phyloP scores from a whole-genome alignment of 1,140 invertebrate species.

The Heliconius hewitsoni region DNA sequence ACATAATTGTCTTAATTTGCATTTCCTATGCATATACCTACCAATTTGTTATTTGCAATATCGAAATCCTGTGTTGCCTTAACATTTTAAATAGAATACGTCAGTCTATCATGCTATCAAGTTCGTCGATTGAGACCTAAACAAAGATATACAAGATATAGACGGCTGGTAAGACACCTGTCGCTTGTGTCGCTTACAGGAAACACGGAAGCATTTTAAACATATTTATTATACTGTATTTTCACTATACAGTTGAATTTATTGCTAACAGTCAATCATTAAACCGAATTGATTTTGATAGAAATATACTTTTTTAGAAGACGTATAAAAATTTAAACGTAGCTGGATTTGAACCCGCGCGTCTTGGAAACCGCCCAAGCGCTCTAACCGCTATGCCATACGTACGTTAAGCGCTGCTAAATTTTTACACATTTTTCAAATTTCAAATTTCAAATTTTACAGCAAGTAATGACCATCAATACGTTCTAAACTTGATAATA shows the following conservation, averaged over 20 bases:
- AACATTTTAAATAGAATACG: slow-evolving; percentile 20
- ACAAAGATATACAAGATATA: slow-evolving; percentile 1
- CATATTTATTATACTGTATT: not conserved
- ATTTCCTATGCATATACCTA: not conserved
- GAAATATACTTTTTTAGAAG: not conserved
- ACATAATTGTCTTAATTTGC: not conserved
- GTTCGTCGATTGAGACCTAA: slow-evolving; percentile 22
- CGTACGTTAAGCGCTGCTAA: too few species aligned
- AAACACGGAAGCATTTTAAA: not conserved
- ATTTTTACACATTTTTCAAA: too few species aligned
- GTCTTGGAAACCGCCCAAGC: too few species aligned
- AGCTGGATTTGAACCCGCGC: too few species aligned
- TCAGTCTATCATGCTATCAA: slow-evolving; percentile 17
- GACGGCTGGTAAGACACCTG: not conserved
- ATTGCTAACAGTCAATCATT: not conserved
- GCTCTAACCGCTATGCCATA: too few species aligned
- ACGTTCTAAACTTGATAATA: not conserved
- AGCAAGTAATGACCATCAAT: not conserved
- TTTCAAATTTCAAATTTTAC: not conserved
- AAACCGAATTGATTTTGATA: not conserved
- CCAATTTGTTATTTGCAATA: not conserved
- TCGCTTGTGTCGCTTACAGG: slow-evolving; percentile 1
- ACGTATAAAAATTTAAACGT: too few species aligned
- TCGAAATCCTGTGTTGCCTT: slow-evolving; percentile 4
- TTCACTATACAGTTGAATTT: not conserved